Base-by-base conservation (phyloP, 2,888 invertebrate genomes). In the Eurytoma californica region DNA sequence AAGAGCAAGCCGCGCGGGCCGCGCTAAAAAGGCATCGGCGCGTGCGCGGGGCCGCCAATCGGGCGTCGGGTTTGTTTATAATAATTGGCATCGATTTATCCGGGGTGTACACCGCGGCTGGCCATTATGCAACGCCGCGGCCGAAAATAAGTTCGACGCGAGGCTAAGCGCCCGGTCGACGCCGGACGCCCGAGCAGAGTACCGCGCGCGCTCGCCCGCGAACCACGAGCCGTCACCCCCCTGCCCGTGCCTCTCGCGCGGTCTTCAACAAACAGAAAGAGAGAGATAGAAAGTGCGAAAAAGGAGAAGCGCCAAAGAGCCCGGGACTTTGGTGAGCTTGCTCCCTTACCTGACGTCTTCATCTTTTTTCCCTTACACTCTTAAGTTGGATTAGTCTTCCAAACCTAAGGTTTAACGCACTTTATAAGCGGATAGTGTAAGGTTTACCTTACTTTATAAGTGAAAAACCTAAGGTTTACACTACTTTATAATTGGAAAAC, bases 51-150 rank as follows among this genome's bases (percentile, higher is more conserved):
- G 30, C 30, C 57, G 55, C 79, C 73, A 77, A 82, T 76, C 68
- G 65, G 67, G 14, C 67, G 78, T 30, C 39, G 65, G 75, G 69
- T 84, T 87, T 88, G 86, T 88, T 88, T 88, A 88, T 88, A 86
- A 87, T 85, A 87, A 89, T 87, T 86, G 87, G 87, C 86, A 85
- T 82, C 79, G 82, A 85, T 85, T 86, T 86, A 82, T 85, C 86
- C 86, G 49, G 61, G 67, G 47, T 66, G 61, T 63, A 16, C 18
- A 39, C 30, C n/a, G 60, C 47, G 72, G n/a, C 60, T 28, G 16
- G 76, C 82, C 82, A 84, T 90, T 90, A 89, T 84, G 86, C 89
- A 90, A 90, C 82, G 79, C 82, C 84, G 84, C 20, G 18, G 16
- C 74, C 79, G 55, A 79, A 79, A 79, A 79, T 79, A 79, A 74